Evolutionary conservation across 1,140 invertebrate genomes (phyloP), one percentile per base, ranked within the genome.

Genomic region (Lepidostoma basale): DNA sequence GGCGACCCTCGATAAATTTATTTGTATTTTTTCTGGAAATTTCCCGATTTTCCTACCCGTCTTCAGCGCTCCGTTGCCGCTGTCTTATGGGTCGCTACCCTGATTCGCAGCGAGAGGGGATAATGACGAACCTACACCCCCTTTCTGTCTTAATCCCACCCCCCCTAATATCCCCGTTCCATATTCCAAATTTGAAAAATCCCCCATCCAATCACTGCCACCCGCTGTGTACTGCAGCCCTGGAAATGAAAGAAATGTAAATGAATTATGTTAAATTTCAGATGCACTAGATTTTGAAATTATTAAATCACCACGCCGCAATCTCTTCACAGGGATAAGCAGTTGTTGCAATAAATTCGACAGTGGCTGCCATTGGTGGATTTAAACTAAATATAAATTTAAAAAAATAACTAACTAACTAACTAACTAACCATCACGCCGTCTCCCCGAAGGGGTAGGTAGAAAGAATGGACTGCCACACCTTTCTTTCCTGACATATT

Each of bases 1-100:
- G 23, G 20, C 30, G 30, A 26, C 42, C 33, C 30, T 20, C 25
- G 28, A 71, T 71, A 68, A 64, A 71, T 71, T 71, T 71, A 68
- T 71, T 71, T 71, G 59, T 68, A 64, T 68, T 71, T 68, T 62
- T 71, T 71, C 42, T 49, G 6, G 23, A 14, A 47, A 63, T 47
- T 49, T 63, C 42, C 60, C 26, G 42, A 40, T 25, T 60, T 60
- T 25, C 14, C 56, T 14, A 9, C 23, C 56, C 39, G 4, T 16
- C 14, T 39, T 40, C 30, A 12, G 39, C 39, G 25, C 42, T 60
- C 42, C 42, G 36, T 60, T 60, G n/a, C 42, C 12, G n/a, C 52
- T 33, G 56, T 60, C 56, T 40, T 59, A 59, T 23, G 54, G 54
- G 33, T 59, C 54, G 54, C 54, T 59, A 33, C 30, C 23, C 22